Evolutionary conservation across 2,113 vertebrate species (phyloP).

Genomic region (Andinoacara biseriatus): DNA sequence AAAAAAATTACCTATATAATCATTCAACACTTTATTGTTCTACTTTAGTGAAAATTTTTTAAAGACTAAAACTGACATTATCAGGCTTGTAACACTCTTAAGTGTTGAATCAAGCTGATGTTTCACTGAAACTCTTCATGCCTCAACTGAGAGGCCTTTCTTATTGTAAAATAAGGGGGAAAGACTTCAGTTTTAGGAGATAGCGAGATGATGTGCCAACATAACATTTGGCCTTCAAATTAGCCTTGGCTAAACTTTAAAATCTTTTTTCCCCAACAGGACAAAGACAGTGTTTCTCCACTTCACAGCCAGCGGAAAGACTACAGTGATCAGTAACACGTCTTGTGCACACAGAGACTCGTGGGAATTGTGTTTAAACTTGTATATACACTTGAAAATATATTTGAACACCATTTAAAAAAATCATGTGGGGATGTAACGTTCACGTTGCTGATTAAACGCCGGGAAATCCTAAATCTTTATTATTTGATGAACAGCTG

Average conservation of each 20-base stretch:
- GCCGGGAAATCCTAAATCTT: background rate
- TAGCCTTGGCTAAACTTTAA: background rate
- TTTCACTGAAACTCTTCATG: background rate
- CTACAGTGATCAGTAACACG: background rate
- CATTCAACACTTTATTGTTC: background rate
- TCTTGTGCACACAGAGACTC: background rate
- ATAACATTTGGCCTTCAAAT: background rate
- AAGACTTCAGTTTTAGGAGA: background rate
- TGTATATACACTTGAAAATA: background rate
- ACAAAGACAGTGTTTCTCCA: background rate
- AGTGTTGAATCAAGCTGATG: rapidly evolving
- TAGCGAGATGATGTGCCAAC: background rate
- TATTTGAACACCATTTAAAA: background rate
- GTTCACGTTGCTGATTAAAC: slow-evolving; percentile 3
- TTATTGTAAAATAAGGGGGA: background rate
- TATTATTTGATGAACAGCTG: background rate
- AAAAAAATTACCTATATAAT: background rate
- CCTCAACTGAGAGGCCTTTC: background rate
- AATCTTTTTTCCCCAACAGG: background rate
- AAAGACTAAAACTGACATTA: background rate
- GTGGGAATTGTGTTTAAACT: background rate
- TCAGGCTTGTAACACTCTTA: background rate
- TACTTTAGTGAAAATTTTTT: background rate
- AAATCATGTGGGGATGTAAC: background rate
- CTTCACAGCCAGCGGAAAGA: background rate